Base-by-base conservation (phyloP, 2,888 invertebrate species). In the Phengaris alcon region DNA sequence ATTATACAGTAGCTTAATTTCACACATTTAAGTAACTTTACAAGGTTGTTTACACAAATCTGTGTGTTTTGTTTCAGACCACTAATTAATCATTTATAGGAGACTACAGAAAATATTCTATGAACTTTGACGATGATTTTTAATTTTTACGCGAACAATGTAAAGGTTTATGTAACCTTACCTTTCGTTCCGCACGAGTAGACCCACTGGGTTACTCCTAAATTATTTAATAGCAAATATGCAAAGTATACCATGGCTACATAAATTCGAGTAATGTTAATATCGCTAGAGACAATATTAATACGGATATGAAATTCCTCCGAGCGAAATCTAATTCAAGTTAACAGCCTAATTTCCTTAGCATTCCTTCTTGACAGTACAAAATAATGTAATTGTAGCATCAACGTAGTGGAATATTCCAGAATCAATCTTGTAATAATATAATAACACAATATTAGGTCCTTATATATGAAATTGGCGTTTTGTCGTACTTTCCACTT, bases 301-400 rank as follows among this genome's bases (percentile, higher is more conserved):
- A 74, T 55, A 44, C 75, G 75, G 55, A 75, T 75, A 70, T 75
- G 48, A 70, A 69, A 48, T 46, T 68, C 75, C 68, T 52, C 54
- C 55, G 69, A 57, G 75, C n/a, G 69, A 68, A 70, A 68, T 68
- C 69, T 57, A 75, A 57, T 75, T 68, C 75, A 73, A 68, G 77
- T 73, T 76, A 64, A 55, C 72, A 54, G 72, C 74, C 54, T 46
- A 22, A 70, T 64, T 76, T 78, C 74, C 76, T 73, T 55, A 52
- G 59, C 78, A 77, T 76, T 76, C 75, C 75, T 75, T 72, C 57
- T 76, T 76, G 75, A 76, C 77, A 73, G 77, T 74, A 59, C 76
- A 74, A 75, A 76, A 76, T 76, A 77, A 76, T 57, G 76, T 59
- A 72, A 75, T 73, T 68, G 70, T 69, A 69, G 55, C 55, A 55